A percentile compares a stretch with the other conserved stretches of the same genome.
Evolutionary conservation across 2,888 invertebrate genomes (phyloP).

Genomic region (Smittia sp.): DNA sequence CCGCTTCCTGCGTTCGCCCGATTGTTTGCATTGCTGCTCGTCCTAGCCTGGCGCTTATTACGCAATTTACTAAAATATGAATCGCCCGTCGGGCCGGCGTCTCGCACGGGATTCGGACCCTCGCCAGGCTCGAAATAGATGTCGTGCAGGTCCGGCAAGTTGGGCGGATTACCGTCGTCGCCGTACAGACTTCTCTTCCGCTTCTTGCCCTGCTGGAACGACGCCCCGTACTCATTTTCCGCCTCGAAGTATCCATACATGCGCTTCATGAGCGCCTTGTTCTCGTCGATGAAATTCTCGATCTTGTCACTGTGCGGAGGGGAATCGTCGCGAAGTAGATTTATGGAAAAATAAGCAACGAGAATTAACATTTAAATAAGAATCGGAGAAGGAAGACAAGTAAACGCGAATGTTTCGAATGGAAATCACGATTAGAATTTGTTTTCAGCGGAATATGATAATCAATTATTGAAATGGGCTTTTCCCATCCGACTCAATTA

Average conservation of each 20-base stretch:
- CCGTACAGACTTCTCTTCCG: slow-evolving; percentile 49
- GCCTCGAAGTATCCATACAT: slow-evolving; percentile 90
- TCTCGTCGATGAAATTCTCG: slow-evolving; percentile 89
- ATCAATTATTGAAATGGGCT: slow-evolving; percentile 28
- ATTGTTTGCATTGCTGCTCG: slow-evolving; percentile 54
- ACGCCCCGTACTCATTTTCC: slow-evolving; percentile 58
- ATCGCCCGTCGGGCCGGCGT: slow-evolving; percentile 53
- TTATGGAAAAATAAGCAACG: slow-evolving; percentile 40
- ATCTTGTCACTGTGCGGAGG: slow-evolving; percentile 73
- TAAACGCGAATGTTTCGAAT: neutral
- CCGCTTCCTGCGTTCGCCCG: slow-evolving; percentile 51
- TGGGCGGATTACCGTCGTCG: slow-evolving; percentile 53
- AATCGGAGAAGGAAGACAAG: neutral
- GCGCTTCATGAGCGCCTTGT: slow-evolving; percentile 86
- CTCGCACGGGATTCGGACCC: slow-evolving; percentile 51
- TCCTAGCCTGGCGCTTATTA: slow-evolving; percentile 56
- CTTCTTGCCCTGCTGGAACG: slow-evolving; percentile 51
- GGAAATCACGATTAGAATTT: slow-evolving; percentile 20
- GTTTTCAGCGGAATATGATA: slow-evolving; percentile 1
- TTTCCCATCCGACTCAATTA: slow-evolving; percentile 22
- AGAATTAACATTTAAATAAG: slow-evolving; percentile 37
- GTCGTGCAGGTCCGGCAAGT: slow-evolving; percentile 60
- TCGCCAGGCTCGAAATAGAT: slow-evolving; percentile 48
- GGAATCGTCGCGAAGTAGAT: slow-evolving; percentile 21
- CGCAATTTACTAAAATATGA: slow-evolving; percentile 59